These are phyloP conservation scores for Mormyrus iriodes DNA, from an alignment of 2,113 vertebrate genomes.

Conservation along the genomic window DNA sequence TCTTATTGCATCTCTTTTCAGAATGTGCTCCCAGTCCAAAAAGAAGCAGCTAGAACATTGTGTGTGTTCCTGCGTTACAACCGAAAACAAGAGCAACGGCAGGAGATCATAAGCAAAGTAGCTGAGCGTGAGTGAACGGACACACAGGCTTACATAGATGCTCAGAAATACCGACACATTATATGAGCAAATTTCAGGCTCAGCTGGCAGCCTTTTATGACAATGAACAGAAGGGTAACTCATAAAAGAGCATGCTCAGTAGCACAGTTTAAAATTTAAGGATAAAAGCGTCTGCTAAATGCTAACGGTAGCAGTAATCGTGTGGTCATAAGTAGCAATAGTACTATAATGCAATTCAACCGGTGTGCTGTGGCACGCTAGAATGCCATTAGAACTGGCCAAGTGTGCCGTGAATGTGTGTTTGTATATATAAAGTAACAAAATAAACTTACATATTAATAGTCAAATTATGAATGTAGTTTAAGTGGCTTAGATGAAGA, in stretches of 20 bases:
- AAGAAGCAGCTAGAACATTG: conserved; percentile 82
- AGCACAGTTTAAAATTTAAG: background rate
- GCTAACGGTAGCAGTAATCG: background rate
- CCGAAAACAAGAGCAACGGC: conserved; percentile 86
- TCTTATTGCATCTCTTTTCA: conserved; percentile 43
- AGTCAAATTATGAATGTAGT: too few relatives aligned
- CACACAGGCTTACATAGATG: background rate
- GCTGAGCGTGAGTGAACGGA: conserved; percentile 72
- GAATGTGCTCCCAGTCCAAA: conserved; percentile 90
- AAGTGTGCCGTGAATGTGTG: too few relatives aligned
- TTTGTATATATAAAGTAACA: too few relatives aligned
- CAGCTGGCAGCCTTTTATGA: background rate
- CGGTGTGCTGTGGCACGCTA: background rate
- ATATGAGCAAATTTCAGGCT: background rate
- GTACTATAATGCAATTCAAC: background rate
- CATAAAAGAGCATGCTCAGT: background rate
- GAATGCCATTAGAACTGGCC: background rate
- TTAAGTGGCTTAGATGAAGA: too few relatives aligned
- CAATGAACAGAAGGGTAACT: background rate
- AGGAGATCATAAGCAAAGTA: conserved; percentile 83
- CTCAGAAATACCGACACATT: background rate
- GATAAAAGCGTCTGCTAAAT: background rate
- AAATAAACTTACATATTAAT: too few relatives aligned
- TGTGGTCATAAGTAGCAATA: background rate
- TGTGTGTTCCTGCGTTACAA: conserved; percentile 86